These are phyloP conservation scores for Allolobophora icterica DNA, from an alignment of 2,888 invertebrate species.

Conservation along the genomic window DNA sequence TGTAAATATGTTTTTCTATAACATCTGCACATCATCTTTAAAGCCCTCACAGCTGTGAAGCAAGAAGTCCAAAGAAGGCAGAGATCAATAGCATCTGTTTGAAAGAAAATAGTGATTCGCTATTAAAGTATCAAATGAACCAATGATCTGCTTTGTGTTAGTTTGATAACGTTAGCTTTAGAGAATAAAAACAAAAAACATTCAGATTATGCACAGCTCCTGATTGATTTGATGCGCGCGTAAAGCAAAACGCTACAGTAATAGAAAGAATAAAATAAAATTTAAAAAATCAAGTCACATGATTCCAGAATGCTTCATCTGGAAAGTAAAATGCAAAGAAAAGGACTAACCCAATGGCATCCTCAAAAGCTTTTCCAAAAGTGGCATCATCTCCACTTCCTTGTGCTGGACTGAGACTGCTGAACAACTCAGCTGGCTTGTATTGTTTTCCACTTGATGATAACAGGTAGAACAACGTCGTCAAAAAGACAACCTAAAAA, in stretches of 20 bases:
- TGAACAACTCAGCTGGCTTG: conserved; percentile 88
- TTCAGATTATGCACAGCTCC: neutral
- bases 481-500: conserved; percentile 89
- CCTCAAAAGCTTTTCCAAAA: conserved; percentile 66
- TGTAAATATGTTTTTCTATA: no score
- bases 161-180: neutral
- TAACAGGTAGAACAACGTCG: conserved; percentile 92
- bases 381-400: conserved; percentile 50
- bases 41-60: neutral
- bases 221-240: neutral
- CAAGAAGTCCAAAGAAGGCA: neutral
- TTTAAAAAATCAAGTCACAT: neutral
- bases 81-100: neutral
- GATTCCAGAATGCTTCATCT: neutral
- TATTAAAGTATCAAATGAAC: neutral
- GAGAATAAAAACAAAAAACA: neutral
- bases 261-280: neutral
- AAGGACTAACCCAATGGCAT: conserved; percentile 65
- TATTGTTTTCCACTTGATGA: conserved; percentile 85
- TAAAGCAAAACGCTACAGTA: neutral
- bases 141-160: neutral
- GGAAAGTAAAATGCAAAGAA: neutral
- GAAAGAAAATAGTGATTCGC: neutral
- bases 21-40: no score
- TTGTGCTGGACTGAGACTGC: conserved; percentile 77